A percentile compares a stretch with the other conserved stretches of the same genome.
Conservation (phyloP, 2,888 invertebrate genomes). For the Drosophila cyrtoloma region DNA sequence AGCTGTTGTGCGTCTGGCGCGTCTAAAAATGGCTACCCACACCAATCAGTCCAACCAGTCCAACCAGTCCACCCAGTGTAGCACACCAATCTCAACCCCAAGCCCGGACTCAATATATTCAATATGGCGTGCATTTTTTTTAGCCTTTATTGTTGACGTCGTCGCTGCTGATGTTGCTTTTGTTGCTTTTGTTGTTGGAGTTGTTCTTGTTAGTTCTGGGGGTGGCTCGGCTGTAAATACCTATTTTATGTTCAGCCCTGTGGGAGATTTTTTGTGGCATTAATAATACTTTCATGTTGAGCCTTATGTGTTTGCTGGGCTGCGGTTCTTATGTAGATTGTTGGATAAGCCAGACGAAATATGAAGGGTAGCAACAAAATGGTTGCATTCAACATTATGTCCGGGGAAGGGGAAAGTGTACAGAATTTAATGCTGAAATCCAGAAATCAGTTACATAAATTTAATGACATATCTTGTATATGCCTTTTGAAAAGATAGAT, state of each 20-base stretch:
- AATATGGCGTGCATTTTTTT: slow-evolving; percentile 64
- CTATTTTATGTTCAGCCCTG: slow-evolving; percentile 73
- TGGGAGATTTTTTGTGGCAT: slow-evolving; percentile 69
- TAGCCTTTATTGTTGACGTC: slow-evolving; percentile 36
- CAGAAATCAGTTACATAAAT: not conserved
- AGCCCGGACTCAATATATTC: slow-evolving; percentile 48
- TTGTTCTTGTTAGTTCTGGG: slow-evolving; percentile 38
- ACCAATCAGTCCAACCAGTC: slow-evolving; percentile 1
- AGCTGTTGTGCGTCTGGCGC: slow-evolving; percentile 49
- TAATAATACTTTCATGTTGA: slow-evolving; percentile 70
- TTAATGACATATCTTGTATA: not conserved
- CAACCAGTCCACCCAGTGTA: not conserved
- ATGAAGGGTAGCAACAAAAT: slow-evolving; percentile 45
- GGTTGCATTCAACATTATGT: slow-evolving; percentile 19
- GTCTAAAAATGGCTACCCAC: slow-evolving; percentile 76
- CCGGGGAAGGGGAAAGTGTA: slow-evolving; percentile 1
- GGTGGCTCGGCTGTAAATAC: slow-evolving; percentile 67
- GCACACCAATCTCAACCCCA: slow-evolving; percentile 17
- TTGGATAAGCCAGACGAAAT: slow-evolving; percentile 50
- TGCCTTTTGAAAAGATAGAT: not conserved
- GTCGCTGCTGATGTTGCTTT: slow-evolving; percentile 12
- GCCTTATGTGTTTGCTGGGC: slow-evolving; percentile 40
- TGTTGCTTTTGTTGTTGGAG: slow-evolving; percentile 27
- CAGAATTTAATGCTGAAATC: slow-evolving; percentile 7
- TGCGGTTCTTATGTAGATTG: slow-evolving; percentile 67